These are phyloP conservation scores for Enteromius unitaeniatus DNA, from an alignment of 2,797 vertebrate genomes.

Conservation along the genomic window DNA sequence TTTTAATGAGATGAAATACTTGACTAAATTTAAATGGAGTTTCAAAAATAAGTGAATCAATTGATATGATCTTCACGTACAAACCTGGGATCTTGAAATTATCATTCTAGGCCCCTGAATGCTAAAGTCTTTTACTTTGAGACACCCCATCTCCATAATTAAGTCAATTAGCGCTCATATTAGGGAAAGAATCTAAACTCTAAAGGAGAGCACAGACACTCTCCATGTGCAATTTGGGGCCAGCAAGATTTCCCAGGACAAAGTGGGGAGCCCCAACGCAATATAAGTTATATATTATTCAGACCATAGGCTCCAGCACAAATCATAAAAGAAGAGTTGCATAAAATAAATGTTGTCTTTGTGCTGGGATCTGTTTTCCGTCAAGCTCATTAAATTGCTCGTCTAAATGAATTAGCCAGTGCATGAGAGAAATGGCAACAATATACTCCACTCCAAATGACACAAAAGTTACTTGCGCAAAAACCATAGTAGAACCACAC, in stretches of 20 bases:
- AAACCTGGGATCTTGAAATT: not conserved
- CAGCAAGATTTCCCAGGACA: slow-evolving; percentile 57
- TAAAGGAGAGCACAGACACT: slow-evolving; percentile 21
- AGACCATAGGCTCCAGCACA: slow-evolving; percentile 43
- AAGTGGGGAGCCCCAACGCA: slow-evolving; percentile 57
- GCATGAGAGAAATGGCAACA: slow-evolving; percentile 22
- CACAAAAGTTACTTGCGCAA: not conserved
- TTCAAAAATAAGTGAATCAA: slow-evolving; percentile 9
- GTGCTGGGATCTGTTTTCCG: slow-evolving; percentile 1
- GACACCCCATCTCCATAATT: slow-evolving; percentile 37
- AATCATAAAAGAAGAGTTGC: slow-evolving; percentile 40
- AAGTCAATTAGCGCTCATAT: slow-evolving; percentile 44
- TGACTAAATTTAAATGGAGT: not conserved
- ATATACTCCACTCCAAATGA: slow-evolving; percentile 2
- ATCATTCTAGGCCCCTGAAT: slow-evolving; percentile 17
- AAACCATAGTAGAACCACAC: not conserved
- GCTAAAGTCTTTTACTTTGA: slow-evolving; percentile 37
- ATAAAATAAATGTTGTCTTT: slow-evolving; percentile 47
- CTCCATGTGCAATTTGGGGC: slow-evolving; percentile 60
- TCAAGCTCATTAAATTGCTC: slow-evolving; percentile 23
- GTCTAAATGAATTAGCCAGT: slow-evolving; percentile 32
- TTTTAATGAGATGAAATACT: not conserved
- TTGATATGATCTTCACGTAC: not conserved
- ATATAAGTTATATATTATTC: slow-evolving; percentile 57
- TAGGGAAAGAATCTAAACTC: slow-evolving; percentile 25